Conservation (phyloP, 2,113 vertebrate genomes). For the Tretioscincus oriximinensis region DNA sequence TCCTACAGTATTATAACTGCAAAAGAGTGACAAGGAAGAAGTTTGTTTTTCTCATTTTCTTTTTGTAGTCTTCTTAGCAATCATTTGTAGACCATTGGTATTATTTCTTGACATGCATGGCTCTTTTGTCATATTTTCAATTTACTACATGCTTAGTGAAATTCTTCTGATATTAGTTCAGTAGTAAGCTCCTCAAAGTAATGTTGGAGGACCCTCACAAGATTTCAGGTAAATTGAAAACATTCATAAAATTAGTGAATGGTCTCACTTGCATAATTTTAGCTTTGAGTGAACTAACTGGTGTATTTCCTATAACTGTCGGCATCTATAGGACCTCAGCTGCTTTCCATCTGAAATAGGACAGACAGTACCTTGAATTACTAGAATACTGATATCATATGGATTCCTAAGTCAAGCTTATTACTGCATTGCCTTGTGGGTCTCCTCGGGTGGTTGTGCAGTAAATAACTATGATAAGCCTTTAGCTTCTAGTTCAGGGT, state of each 20-base stretch:
- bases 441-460: background rate
- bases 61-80: too few species aligned
- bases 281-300: too few species aligned
- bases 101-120: too few species aligned
- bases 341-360: background rate
- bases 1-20: background rate
- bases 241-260: too few species aligned
- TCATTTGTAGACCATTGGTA: background rate
- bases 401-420: background rate
- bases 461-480: background rate
- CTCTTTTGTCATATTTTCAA: too few species aligned
- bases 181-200: too few species aligned
- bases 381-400: background rate
- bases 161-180: too few species aligned
- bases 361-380: background rate
- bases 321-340: background rate
- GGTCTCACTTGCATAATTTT: too few species aligned
- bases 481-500: background rate
- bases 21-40: background rate
- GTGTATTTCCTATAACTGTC: background rate
- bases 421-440: background rate
- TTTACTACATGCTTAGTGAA: too few species aligned
- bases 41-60: background rate
- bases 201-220: too few species aligned
- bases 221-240: too few species aligned